Conservation (phyloP, 2,888 invertebrate species). For the Clistopyga incitator region DNA sequence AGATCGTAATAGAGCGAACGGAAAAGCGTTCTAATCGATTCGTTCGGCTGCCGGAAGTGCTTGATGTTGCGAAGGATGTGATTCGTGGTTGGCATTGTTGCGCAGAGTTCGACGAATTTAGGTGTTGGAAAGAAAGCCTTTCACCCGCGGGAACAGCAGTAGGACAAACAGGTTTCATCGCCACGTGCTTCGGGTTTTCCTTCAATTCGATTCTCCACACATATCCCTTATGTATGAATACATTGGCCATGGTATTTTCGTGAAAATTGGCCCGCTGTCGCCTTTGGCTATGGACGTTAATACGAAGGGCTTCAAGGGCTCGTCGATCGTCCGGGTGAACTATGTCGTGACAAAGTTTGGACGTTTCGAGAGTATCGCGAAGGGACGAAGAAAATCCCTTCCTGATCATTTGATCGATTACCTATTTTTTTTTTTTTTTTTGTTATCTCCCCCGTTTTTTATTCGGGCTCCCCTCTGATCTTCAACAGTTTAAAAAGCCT, state of each 20-base stretch:
- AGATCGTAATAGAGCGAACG: constrained; percentile 41
- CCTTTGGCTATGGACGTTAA: neutral
- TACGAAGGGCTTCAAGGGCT: constrained; percentile 31
- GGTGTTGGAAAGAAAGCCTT: neutral
- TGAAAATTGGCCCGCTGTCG: constrained; percentile 43
- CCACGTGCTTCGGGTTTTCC: constrained; percentile 42
- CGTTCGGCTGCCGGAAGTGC: constrained; percentile 51
- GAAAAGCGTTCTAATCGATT: constrained; percentile 48
- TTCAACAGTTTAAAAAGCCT: constrained; percentile 44
- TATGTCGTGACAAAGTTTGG: constrained; percentile 46
- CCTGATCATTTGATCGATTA: constrained; percentile 56
- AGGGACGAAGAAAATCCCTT: neutral
- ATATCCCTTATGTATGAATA: constrained; percentile 39
- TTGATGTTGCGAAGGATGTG: constrained; percentile 26
- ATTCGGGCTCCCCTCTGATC: constrained; percentile 12
- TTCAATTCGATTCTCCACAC: constrained; percentile 44
- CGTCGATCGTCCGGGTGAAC: constrained; percentile 36
- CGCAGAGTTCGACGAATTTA: neutral
- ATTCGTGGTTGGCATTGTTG: constrained; percentile 13
- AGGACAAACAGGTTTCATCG: constrained; percentile 26
- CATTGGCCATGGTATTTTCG: constrained; percentile 43
- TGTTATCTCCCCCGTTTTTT: constrained; percentile 12
- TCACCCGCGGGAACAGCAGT: neutral
- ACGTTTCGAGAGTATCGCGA: constrained; percentile 15
- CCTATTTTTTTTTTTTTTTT: constrained; percentile 32